Conservation (phyloP, 2,113 vertebrate species). For the Chauna torquata region DNA sequence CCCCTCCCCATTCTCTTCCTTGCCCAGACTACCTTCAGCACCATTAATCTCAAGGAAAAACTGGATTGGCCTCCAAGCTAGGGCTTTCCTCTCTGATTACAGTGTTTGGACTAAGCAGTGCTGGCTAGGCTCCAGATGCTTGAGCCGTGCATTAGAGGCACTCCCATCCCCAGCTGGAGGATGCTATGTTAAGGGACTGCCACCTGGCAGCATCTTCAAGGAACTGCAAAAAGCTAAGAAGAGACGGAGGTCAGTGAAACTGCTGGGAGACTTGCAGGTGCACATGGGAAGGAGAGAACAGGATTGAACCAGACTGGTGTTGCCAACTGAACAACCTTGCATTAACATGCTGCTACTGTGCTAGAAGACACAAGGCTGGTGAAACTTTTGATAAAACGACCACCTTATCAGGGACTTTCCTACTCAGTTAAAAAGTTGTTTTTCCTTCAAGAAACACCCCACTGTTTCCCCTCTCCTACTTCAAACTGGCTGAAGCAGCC, state of each 20-base stretch:
- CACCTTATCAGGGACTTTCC: background rate
- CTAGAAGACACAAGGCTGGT: background rate
- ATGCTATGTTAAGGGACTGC: conserved; percentile 52
- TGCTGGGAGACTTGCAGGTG: background rate
- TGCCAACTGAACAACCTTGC: fast-evolving
- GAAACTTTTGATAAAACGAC: background rate
- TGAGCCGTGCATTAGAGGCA: background rate
- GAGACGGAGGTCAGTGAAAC: background rate
- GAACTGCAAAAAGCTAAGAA: background rate
- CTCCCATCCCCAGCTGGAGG: background rate
- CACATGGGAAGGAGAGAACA: background rate
- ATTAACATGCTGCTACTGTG: background rate
- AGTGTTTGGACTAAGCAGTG: background rate
- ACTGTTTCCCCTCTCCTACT: background rate
- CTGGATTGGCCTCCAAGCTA: background rate
- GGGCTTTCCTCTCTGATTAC: background rate
- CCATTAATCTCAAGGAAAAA: conserved; percentile 1
- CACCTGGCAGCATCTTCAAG: conserved; percentile 70
- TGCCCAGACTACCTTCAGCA: background rate
- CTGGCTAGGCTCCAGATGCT: background rate
- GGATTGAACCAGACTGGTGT: background rate
- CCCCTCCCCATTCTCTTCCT: background rate
- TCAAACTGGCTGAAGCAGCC: background rate
- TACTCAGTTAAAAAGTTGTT: background rate
- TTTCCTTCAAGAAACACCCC: background rate